Evolutionary conservation across 53 echinoderm and acorn worm species (phyloP), one percentile per base, ranked within the genome.

Genomic region (Echinometra lucunter): DNA sequence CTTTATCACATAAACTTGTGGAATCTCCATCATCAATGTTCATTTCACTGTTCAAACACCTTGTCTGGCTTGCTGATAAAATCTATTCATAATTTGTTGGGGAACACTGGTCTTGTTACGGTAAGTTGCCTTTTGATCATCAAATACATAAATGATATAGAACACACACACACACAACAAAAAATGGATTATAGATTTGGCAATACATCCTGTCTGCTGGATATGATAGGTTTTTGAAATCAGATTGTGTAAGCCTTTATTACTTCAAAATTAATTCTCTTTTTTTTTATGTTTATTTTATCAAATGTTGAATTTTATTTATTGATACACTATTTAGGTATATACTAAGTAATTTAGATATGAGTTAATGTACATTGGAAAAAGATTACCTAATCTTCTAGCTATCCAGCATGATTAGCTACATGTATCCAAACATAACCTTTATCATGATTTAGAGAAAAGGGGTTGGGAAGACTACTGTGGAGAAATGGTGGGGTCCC

Each of bases 401-500:
- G 28, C 44, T 85, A 47, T 49, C 23, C 44, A 21, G 81, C 19
- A 1, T 42, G 23, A 81, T 81, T 81, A 42, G 7, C 40, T 9
- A 40, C 8, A 15, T n/a, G n/a, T n/a, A n/a, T n/a, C 30, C 32
- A 85, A 85, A 49, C 85, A 85, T 85, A 18, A 13, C 45, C 40
- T 16, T 49, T 47, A 85, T 85, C 49, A 81, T 7, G 85, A 85
- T n/a, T 45, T 30, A 45, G 10, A 85, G 34, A 81, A 81, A 81
- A 44, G 44, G 40, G 19, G 17, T 85, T 3, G 45, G 12, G 37
- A 85, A n/a, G 13, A 28, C 27, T 49, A n/a, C n/a, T 49, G 28
- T 85, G 28, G 53, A 85, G 85, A 85, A 85, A 49, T 27, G 6
- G 6, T 47, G 38, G 93, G 93, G 58, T 57, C 57, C 55, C 35